Base-by-base conservation (phyloP, 2,113 vertebrate genomes). In the Lethenteron camtschaticum region DNA sequence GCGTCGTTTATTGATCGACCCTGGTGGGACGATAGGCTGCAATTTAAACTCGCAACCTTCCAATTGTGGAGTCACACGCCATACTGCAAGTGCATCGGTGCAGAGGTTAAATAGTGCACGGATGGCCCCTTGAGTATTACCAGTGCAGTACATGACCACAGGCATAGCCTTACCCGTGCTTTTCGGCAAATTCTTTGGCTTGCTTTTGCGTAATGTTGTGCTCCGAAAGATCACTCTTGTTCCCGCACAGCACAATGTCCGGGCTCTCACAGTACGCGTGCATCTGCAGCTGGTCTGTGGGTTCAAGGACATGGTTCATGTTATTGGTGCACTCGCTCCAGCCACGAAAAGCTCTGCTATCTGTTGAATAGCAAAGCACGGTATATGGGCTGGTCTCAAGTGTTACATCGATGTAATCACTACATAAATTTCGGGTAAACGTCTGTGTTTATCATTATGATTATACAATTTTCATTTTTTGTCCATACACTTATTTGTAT, bases 251-350 rank as follows among this genome's bases (percentile, higher is more conserved):
- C 63, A 66, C 63, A 66, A 66, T 66, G 63, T 66, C 63, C 20
- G 63, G 63, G 10, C 20, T 66, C 63, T 66, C 63, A 66, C 63
- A 66, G 63, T 66, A 66, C 9, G 63, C 63, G 20, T 66, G n/a
- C 63, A 66, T 11, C 63, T 66, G 63, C n/a, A 66, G 63, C 63
- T 66, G 63, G n/a, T n/a, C 63, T 66, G 63, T 9, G 63, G 63
- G 63, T 24, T 16, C n/a, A n/a, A n/a, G 24, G 24, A 16, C n/a
- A 66, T 16, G 63, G 10, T 66, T 16, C 11, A 4, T 13, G 12
- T 56, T 60, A 57, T 68, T 18, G 57, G 2, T 16, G 18, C 20
- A 55, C 12, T 66, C n/a, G 3, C 4, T 6, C 4, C 13, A 63
- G 16, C 59, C 13, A 63, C 59, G 24, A 66, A 24, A 24, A 24